These are phyloP conservation scores for Hapalemur alaotrensis DNA, from an alignment of 2,797 vertebrate genomes.

Conservation along the genomic window DNA sequence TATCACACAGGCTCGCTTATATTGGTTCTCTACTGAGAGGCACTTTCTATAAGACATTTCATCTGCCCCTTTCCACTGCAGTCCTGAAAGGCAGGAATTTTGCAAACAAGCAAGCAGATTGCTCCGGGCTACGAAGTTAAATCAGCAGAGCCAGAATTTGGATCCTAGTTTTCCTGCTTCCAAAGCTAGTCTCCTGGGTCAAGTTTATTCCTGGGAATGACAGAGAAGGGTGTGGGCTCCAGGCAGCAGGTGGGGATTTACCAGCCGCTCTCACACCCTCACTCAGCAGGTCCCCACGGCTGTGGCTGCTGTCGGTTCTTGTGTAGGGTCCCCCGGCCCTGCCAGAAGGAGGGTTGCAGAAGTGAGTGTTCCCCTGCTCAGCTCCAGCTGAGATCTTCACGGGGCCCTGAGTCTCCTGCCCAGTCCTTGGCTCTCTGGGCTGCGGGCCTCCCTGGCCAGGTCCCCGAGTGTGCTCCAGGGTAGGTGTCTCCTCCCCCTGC, in stretches of 20 bases:
- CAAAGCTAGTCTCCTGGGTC: neutral
- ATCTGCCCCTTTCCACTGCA: neutral
- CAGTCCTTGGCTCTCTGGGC: neutral
- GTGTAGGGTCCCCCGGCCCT: neutral
- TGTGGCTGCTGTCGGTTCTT: neutral
- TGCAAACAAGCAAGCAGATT: neutral
- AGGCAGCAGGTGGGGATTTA: neutral
- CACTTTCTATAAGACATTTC: neutral
- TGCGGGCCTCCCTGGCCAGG: neutral
- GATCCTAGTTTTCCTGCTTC: neutral
- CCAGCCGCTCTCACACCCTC: neutral
- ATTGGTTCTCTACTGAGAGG: neutral
- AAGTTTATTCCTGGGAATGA: neutral
- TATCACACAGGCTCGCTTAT: slow-evolving; percentile 3
- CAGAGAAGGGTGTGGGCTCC: neutral
- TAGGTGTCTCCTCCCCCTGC: slow-evolving; percentile 78
- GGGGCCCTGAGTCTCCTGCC: neutral
- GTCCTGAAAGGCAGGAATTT: neutral
- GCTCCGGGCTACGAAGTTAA: neutral
- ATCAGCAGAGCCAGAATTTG: neutral
- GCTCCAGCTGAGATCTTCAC: neutral
- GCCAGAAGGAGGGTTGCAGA: neutral
- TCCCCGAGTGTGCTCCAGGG: neutral
- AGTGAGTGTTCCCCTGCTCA: fast-evolving
- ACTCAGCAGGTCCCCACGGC: neutral